Conservation (phyloP, 2,888 invertebrate genomes). For the Tetrapedia diversipes region DNA sequence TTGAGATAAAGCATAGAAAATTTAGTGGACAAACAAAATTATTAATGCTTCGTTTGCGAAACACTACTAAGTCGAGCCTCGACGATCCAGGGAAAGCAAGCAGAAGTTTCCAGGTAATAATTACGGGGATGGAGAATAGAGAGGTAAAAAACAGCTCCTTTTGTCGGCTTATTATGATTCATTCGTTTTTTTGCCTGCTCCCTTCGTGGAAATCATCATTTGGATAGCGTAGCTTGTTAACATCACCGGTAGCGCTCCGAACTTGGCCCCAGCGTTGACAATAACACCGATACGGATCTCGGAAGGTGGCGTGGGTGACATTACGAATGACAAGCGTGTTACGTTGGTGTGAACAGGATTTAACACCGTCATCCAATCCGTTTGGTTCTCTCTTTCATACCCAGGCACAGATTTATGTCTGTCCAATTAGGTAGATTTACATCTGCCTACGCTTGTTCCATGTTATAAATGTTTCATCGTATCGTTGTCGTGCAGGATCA, state of each 20-base stretch:
- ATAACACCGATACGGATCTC: slow-evolving; percentile 56
- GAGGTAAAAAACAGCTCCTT: neutral
- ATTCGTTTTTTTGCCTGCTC: neutral
- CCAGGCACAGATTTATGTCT: slow-evolving; percentile 13
- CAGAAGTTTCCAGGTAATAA: neutral
- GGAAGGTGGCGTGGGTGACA: slow-evolving; percentile 45
- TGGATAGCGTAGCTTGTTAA: slow-evolving; percentile 41
- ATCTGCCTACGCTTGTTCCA: neutral
- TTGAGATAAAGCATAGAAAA: neutral
- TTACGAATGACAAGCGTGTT: slow-evolving; percentile 57
- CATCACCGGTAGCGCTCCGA: slow-evolving; percentile 35
- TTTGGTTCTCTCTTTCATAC: neutral
- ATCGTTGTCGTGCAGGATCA: neutral
- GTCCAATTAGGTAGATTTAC: slow-evolving; percentile 21
- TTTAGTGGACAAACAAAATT: neutral
- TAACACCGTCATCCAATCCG: slow-evolving; percentile 20
- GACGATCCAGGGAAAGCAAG: neutral
- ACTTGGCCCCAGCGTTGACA: slow-evolving; percentile 31
- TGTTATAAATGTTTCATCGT: neutral
- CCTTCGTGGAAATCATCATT: slow-evolving; percentile 39
- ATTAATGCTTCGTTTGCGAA: neutral
- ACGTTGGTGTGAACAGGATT: slow-evolving; percentile 55
- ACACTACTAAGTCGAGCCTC: neutral
- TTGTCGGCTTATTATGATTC: slow-evolving; percentile 7
- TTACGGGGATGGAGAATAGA: slow-evolving; percentile 1